Conservation (phyloP, 2,888 invertebrate genomes). For the Heteromyza rotundicornis region DNA sequence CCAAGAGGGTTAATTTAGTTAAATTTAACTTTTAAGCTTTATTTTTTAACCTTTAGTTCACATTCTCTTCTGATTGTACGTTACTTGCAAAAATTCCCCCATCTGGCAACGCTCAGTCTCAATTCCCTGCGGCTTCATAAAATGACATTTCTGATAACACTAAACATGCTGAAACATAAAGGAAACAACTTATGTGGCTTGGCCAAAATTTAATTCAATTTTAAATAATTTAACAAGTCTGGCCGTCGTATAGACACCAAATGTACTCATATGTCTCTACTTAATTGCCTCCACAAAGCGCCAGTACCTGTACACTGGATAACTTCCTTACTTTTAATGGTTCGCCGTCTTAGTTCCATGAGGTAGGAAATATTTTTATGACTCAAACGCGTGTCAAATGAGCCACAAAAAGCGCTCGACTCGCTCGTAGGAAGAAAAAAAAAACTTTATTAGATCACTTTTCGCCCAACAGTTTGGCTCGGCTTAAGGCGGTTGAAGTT, state of each 20-base stretch:
- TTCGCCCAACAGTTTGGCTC: neutral
- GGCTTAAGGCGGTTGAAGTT: neutral
- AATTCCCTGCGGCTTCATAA: too few relatives aligned
- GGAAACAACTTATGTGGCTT: too few relatives aligned
- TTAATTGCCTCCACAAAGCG: neutral
- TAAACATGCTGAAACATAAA: too few relatives aligned
- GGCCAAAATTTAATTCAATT: neutral
- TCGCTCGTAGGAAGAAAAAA: neutral
- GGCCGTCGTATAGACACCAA: neutral
- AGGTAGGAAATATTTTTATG: neutral
- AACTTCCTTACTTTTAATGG: neutral
- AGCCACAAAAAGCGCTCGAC: neutral
- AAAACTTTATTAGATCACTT: neutral
- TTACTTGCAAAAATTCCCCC: too few relatives aligned
- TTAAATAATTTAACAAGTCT: neutral
- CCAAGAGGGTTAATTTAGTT: too few relatives aligned
- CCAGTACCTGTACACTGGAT: too few relatives aligned
- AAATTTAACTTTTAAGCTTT: too few relatives aligned
- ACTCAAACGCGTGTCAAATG: neutral
- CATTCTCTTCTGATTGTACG: too few relatives aligned
- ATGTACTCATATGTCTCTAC: neutral
- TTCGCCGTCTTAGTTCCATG: too few relatives aligned
- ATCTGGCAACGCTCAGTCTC: too few relatives aligned
- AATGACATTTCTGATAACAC: too few relatives aligned
- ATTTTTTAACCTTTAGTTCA: too few relatives aligned